These are phyloP conservation scores for Pectinophora gossypiella DNA, from an alignment of 1,140 invertebrate genomes.

Conservation along the genomic window DNA sequence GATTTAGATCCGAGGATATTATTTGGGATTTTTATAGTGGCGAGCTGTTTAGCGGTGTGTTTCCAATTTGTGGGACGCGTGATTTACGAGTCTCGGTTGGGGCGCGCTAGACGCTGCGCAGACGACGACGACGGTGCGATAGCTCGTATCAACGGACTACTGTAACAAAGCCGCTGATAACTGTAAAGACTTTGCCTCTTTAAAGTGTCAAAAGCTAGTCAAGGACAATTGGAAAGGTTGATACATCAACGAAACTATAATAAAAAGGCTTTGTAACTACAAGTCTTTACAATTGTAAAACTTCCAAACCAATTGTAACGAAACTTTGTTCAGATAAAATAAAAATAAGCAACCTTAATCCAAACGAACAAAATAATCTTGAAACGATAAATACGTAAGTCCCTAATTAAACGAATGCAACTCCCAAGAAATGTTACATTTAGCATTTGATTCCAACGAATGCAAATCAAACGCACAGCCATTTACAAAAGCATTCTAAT, in stretches of 20 bases:
- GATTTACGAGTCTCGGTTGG: conserved; percentile 53
- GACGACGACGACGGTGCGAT: conserved; percentile 22
- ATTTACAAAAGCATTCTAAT: conserved; percentile 35
- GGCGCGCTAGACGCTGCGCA: conserved; percentile 43
- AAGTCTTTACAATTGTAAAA: neutral
- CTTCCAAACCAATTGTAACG: neutral
- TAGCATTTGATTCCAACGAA: conserved; percentile 5
- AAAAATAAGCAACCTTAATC: too few species aligned
- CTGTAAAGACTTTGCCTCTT: conserved; percentile 21
- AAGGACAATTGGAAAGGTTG: neutral
- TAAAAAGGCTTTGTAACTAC: neutral
- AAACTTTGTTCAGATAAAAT: too few species aligned
- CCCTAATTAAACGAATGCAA: too few species aligned
- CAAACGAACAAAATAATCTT: too few species aligned
- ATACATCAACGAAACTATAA: neutral
- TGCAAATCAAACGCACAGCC: conserved; percentile 25
- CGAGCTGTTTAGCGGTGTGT: conserved; percentile 40
- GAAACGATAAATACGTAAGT: too few species aligned
- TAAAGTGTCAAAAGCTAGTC: neutral
- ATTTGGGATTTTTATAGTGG: conserved; percentile 51
- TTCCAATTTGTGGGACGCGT: conserved; percentile 53
- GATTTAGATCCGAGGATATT: conserved; percentile 63
- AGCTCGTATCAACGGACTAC: neutral
- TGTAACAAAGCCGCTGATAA: neutral
- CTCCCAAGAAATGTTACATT: neutral